phyloP scores from a whole-genome alignment of 2,113 vertebrate species.

The Aspiorhynchus laticeps region DNA sequence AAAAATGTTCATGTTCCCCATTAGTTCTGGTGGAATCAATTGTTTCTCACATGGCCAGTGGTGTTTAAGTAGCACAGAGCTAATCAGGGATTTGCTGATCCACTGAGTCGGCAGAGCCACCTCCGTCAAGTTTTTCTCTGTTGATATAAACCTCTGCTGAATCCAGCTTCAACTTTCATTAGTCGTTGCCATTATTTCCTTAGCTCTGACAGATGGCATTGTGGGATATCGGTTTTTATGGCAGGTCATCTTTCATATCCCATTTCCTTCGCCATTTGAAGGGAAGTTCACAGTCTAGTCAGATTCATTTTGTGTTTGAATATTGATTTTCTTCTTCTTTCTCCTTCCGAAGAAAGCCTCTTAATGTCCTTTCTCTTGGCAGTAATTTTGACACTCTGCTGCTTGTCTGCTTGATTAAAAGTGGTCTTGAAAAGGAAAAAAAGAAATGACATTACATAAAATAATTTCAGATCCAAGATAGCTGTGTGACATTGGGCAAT shows the following conservation, averaged over 20 bases:
- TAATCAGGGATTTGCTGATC: constrained; percentile 53
- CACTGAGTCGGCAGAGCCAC: constrained; percentile 71
- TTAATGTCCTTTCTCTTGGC: constrained; percentile 67
- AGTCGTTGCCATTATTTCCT: constrained; percentile 73
- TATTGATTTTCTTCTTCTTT: constrained; percentile 69
- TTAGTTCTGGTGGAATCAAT: constrained; percentile 50
- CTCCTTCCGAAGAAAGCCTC: constrained; percentile 42
- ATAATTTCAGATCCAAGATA: constrained; percentile 19
- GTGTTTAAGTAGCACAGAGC: constrained; percentile 52
- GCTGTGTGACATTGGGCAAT: background rate
- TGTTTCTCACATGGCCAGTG: constrained; percentile 44
- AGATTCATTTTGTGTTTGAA: constrained; percentile 81
- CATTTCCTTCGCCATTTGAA: constrained; percentile 78
- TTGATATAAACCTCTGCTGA: constrained; percentile 72
- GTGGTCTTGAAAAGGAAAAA: constrained; percentile 20
- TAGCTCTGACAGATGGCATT: constrained; percentile 77
- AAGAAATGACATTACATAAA: constrained; percentile 61
- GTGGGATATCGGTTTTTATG: constrained; percentile 78
- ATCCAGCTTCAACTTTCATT: constrained; percentile 78
- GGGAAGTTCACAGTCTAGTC: constrained; percentile 76
- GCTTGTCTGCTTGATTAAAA: constrained; percentile 63
- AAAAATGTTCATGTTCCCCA: constrained; percentile 16
- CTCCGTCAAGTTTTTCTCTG: constrained; percentile 47
- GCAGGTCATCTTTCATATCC: constrained; percentile 81
- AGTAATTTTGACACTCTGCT: constrained; percentile 55